Base-by-base conservation (phyloP, 2,113 vertebrate genomes). In the Chaetorhynchus papuensis region DNA sequence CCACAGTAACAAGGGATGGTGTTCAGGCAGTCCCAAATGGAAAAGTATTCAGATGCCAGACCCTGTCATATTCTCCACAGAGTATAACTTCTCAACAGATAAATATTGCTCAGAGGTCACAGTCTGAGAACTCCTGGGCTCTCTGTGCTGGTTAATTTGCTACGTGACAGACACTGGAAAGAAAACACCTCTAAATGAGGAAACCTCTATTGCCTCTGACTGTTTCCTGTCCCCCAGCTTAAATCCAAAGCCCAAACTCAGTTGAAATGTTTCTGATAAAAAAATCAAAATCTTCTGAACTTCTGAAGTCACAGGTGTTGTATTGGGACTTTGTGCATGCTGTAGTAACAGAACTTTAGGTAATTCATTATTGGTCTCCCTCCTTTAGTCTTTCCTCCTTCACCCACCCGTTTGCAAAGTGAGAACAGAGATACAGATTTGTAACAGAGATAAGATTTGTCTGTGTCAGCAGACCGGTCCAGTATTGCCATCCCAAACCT, bases 21-120 rank as follows among this genome's bases (percentile, higher is more conserved):
- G 21, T 61, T 68, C 2, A 71, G 54, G 31, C 21, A n/a, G 35
- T 66, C 39, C 56, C 61, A 69, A 4, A 7, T 44, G 53, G 60
- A 92, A 84, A 42, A 14, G 5, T 6, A 39, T 18, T 52, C 64
- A 80, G 33, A 31, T 26, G 26, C 49, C 14, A 84, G 24, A 19
- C 10, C 4, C 14, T 3, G 10, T 75, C 2, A 37, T 44, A 47
- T 20, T 80, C 23, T 10, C 5, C 18, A 42, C 0, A 2, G 64
- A 57, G 4, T 20, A 6, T 8, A 75, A 54, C n/a, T 82, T 49
- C 45, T 57, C 18, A 79, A 53, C 31, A 79, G 10, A 20, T 7
- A 64, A 3, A 26, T 4, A 49, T 7, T 61, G 24, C 54, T 50
- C 53, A 89, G 61, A 79, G 15, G 7, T 41, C 78, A 65, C 4